Conservation (phyloP, 2,888 invertebrate genomes). For the Melanotus villosus region DNA sequence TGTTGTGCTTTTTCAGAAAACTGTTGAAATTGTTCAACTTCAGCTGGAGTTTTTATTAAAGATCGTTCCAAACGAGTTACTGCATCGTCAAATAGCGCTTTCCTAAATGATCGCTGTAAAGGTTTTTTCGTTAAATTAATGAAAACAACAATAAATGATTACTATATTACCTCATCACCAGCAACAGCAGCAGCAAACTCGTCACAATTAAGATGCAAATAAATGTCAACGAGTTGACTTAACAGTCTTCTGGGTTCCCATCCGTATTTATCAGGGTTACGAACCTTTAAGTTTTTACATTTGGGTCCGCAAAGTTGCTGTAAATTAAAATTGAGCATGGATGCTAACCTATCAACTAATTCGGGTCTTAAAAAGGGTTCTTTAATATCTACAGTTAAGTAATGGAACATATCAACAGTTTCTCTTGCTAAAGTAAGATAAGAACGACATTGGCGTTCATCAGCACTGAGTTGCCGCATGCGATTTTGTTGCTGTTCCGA, state of each 20-base stretch:
- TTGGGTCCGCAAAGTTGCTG: constrained; percentile 97
- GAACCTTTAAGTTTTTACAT: constrained; percentile 94
- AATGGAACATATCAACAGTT: constrained; percentile 98
- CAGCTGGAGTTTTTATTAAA: constrained; percentile 86
- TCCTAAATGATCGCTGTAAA: constrained; percentile 90
- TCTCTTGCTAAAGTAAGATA: constrained; percentile 94
- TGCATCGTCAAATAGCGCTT: constrained; percentile 93
- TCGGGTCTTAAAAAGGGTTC: constrained; percentile 96
- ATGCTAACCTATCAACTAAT: constrained; percentile 92
- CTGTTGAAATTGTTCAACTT: constrained; percentile 88
- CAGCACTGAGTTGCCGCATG: constrained; percentile 84
- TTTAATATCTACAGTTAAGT: constrained; percentile 93
- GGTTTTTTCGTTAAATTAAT: constrained; percentile 1
- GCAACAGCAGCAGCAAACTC: constrained; percentile 93
- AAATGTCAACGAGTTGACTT: constrained; percentile 95
- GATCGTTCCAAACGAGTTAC: constrained; percentile 85
- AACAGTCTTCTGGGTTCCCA: constrained; percentile 96
- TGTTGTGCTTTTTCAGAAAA: constrained; percentile 84
- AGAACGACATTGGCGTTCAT: constrained; percentile 90
- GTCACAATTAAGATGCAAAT: constrained; percentile 94
- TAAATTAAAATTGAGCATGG: constrained; percentile 98
- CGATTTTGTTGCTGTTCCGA: constrained; percentile 82
- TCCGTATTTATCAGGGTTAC: constrained; percentile 94
- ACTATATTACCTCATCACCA: constrained; percentile 86
- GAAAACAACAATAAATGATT: neutral